Conservation (phyloP, 2,113 vertebrate genomes). For the Puntigrus tetrazona region DNA sequence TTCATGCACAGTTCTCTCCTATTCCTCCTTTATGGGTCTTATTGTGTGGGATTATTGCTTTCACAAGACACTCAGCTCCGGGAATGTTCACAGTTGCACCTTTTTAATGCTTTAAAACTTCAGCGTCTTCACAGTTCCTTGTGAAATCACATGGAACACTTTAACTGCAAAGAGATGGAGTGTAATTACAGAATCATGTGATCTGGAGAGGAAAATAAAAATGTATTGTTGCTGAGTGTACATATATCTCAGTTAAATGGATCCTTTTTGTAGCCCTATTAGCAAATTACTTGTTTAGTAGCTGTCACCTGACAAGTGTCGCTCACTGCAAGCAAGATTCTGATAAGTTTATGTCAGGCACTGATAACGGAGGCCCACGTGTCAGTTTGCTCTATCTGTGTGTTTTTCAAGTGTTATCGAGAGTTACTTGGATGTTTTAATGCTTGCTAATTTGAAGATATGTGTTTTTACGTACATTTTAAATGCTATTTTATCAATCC, state of each 20-base stretch:
- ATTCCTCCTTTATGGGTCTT: neutral
- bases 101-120: neutral
- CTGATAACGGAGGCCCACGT: neutral
- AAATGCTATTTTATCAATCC: neutral
- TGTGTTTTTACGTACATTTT: neutral
- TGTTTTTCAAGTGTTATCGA: neutral
- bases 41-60: neutral
- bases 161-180: neutral
- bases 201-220: neutral
- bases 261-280: neutral
- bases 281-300: neutral
- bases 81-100: neutral
- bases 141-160: neutral
- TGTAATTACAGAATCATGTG: neutral
- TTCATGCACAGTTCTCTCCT: neutral
- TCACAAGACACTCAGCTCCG: neutral
- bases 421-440: neutral
- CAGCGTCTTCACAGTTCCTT: neutral
- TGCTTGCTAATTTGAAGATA: neutral
- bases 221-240: neutral
- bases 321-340: neutral
- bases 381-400: neutral
- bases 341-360: neutral
- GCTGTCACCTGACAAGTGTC: neutral
- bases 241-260: neutral